Base-by-base conservation (phyloP, 2,888 invertebrate species). In the Drosophila prostipennis region DNA sequence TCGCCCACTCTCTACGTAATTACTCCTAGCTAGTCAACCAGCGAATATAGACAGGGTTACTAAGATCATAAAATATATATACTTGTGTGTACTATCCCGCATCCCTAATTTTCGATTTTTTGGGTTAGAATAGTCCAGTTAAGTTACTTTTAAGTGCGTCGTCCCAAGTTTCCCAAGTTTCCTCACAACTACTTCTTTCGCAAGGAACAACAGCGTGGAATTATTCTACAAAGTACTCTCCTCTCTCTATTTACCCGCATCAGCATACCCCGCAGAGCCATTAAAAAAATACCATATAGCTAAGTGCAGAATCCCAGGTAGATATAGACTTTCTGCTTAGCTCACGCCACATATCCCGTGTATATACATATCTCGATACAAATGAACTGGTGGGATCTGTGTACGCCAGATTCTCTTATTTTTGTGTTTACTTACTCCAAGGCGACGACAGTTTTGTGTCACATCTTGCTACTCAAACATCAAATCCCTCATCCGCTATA, bases 1-100 rank as follows among this genome's bases (percentile, higher is more conserved):
- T 60, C 37, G 45, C 45, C 63, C 60, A 37, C 60, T 60, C 60
- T 60, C 60, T 37, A 45, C 37, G 32, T 60, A 60, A 37, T 59
- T 60, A 60, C 45, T 60, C 61, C 6, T 60, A 60, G 60, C 29
- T 60, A 60, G 60, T 26, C 37, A 43, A 43, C 29, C 34, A 52
- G 56, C 51, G 52, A 37, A 13, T 37, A 7, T 57, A 57, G 53
- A 29, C 26, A 26, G 56, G 53, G 56, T 26, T 59, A 32, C 34
- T 58, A 26, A 26, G 16, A 29, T 23, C 42, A 42, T 42, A 1
- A 16, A 42, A 42, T 16, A 42, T 19, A 32, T 45, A 32, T 60
- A 10, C 19, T 13, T 43, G 59, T 60, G 60, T 59, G 59, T 45
- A 60, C 29, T 36, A 26, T 26, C 37, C 60, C 37, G 43, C 29